These are phyloP conservation scores for Fistularia tabacaria DNA, from an alignment of 2,797 vertebrate genomes.

Conservation along the genomic window DNA sequence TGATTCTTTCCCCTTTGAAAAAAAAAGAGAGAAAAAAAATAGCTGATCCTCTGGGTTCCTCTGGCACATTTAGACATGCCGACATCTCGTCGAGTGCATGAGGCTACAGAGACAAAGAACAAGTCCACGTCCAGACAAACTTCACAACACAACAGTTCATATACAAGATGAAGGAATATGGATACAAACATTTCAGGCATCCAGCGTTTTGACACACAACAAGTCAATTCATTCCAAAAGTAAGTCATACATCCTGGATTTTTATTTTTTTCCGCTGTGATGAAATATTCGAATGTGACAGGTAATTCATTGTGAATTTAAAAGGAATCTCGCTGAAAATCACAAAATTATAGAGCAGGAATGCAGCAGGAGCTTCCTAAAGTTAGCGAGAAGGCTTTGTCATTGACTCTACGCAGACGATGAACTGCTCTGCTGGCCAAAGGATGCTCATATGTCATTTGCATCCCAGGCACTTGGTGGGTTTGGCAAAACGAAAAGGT, in stretches of 20 bases:
- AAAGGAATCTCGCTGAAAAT: no score
- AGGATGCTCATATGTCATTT: constrained; percentile 33
- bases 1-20: no score
- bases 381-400: no score
- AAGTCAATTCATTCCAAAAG: no score
- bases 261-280: no score
- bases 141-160: constrained; percentile 49
- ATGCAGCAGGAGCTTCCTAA: no score
- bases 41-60: constrained; percentile 32
- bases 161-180: constrained; percentile 58
- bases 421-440: constrained; percentile 42
- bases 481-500: constrained; percentile 20
- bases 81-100: constrained; percentile 51
- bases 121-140: constrained; percentile 52
- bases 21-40: constrained; percentile 5
- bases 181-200: constrained; percentile 41
- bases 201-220: neutral
- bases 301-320: no score
- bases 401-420: constrained; percentile 10
- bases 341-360: no score
- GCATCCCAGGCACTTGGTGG: constrained; percentile 60
- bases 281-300: no score
- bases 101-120: constrained; percentile 50
- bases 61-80: constrained; percentile 27
- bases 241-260: no score